These are phyloP conservation scores for Pterois miles DNA, from an alignment of 2,797 vertebrate species.

Conservation along the genomic window DNA sequence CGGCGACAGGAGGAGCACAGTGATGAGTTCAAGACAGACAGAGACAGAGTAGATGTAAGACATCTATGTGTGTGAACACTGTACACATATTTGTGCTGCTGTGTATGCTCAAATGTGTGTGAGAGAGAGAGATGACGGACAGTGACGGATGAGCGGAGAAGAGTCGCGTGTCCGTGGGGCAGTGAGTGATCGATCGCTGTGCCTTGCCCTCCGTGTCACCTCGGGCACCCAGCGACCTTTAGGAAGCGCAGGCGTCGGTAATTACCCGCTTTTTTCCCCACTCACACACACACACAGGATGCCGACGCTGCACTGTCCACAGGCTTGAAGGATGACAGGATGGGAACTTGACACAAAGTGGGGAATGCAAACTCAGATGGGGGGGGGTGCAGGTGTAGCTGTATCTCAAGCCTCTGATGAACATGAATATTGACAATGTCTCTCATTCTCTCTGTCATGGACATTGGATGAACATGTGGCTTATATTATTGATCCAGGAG, in stretches of 20 bases:
- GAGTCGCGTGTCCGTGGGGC: constrained; percentile 57
- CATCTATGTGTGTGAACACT: background rate
- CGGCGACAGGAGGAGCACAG: constrained; percentile 29
- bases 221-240: constrained; percentile 76
- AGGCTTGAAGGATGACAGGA: constrained; percentile 54
- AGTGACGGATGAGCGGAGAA: constrained; percentile 73
- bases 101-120: constrained; percentile 5
- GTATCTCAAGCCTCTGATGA: constrained; percentile 39
- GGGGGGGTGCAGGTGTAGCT: background rate
- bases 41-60: constrained; percentile 51
- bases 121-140: constrained; percentile 48
- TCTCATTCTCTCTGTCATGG: constrained; percentile 8
- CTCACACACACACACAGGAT: constrained; percentile 38
- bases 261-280: constrained; percentile 64
- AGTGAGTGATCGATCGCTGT: constrained; percentile 76
- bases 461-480: constrained; percentile 23
- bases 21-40: constrained; percentile 53
- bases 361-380: constrained; percentile 32
- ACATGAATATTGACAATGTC: constrained; percentile 40
- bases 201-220: constrained; percentile 75
- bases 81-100: constrained; percentile 25
- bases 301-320: constrained; percentile 58
- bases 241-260: constrained; percentile 71
- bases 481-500: constrained; percentile 39
- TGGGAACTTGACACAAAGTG: constrained; percentile 55